A percentile compares a stretch with the other conserved stretches of the same genome.
Evolutionary conservation across 2,888 invertebrate species (phyloP).

Genomic region (Nasonovia ribisnigri): DNA sequence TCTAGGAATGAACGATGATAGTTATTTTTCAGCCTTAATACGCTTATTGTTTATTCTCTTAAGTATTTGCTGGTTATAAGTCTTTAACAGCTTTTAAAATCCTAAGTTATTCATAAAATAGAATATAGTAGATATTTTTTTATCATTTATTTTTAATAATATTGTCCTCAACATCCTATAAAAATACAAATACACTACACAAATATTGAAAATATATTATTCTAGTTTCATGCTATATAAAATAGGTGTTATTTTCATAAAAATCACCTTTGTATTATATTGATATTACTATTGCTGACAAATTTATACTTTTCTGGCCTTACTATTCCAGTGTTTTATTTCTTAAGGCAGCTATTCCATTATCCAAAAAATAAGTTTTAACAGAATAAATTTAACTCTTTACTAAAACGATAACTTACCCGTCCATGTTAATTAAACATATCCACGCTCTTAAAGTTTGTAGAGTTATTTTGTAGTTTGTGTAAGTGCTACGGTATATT

Average conservation of each 20-base stretch:
- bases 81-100: background rate
- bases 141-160: background rate
- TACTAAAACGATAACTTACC: conserved; percentile 42
- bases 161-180: background rate
- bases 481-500: background rate
- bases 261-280: background rate
- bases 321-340: background rate
- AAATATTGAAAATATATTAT: background rate
- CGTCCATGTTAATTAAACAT: conserved; percentile 42
- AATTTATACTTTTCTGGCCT: background rate
- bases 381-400: conserved; percentile 9
- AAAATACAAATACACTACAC: background rate
- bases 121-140: background rate
- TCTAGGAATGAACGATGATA: background rate
- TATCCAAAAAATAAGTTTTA: conserved; percentile 36
- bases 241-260: background rate
- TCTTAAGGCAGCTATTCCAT: background rate
- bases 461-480: conserved; percentile 40
- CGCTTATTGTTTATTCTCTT: background rate
- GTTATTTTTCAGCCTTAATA: background rate
- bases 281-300: background rate
- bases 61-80: background rate
- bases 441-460: conserved; percentile 25
- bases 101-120: background rate
- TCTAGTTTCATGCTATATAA: background rate